Evolutionary conservation across 1,140 invertebrate species (phyloP), one percentile per base, ranked within the genome.

Genomic region (Chelonus insularis): DNA sequence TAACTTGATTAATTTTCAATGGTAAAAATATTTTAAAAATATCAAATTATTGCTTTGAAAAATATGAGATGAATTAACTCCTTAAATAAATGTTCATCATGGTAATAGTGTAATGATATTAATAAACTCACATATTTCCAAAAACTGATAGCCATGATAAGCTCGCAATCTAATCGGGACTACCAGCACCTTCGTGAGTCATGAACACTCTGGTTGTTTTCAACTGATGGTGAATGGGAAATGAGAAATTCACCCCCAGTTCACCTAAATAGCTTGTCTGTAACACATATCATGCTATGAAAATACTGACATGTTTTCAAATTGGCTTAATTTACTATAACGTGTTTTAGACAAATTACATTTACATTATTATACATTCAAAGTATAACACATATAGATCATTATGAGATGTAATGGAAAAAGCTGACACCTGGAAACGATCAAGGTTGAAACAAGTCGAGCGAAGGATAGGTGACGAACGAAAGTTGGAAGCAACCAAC

Each of bases 111-210:
- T 52, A 12, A 29, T 37, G 41, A 41, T 39, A 18, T 7, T 32
- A 57, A 29, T 21, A 2, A 60, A 36, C 63, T 65, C 29, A 65
- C 63, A 29, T 55, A 65, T 54, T 60, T 65, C 63, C 63, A 65
- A 18, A 65, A 61, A 34, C 56, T 57, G 12, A 61, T 55, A 37
- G 63, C 63, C 63, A 65, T 65, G 34, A 43, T 57, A 58, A 14
- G 16, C 36, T 6, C 20, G 20, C 7, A n/a, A 39, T 14, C 18
- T 20, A 55, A 62, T 14, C 51, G 34, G 4, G 25, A 29, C 7
- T 36, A 34, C 32, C 14, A 34, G 12, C 16, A 48, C 48, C 11
- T 52, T 60, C 48, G 58, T 60, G 58, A 60, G 48, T 43, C 58
- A 60, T 50, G 57, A 52, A 18, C 11, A 32, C 14, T 16, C 9